Conservation (phyloP, 2,113 vertebrate species). For the Hassar affinis region DNA sequence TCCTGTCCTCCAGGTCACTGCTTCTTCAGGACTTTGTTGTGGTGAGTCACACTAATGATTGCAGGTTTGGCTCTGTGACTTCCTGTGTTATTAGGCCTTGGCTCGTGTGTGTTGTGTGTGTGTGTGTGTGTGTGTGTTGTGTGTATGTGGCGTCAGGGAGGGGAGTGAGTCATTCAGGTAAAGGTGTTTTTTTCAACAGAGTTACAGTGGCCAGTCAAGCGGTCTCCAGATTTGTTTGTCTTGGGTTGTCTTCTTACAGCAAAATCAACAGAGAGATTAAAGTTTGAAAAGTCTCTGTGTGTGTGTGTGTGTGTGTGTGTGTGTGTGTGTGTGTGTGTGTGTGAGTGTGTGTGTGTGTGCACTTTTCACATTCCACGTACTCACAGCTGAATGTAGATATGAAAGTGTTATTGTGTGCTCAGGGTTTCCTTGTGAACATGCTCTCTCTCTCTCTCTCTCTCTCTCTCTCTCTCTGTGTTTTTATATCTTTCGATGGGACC, state of each 20-base stretch:
- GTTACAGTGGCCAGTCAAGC: conserved; percentile 38
- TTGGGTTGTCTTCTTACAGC: conserved; percentile 44
- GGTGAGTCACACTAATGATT: conserved; percentile 54
- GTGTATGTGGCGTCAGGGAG: conserved; percentile 44
- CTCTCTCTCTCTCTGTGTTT: conserved; percentile 17
- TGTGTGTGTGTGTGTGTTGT: conserved; percentile 31
- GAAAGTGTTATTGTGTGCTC: conserved; percentile 3
- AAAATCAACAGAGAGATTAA: conserved; percentile 50
- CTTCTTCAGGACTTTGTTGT: conserved; percentile 45
- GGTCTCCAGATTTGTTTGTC: conserved; percentile 56
- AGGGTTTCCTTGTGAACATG: conserved; percentile 1
- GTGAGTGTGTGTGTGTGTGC: not conserved
- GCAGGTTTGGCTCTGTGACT: conserved; percentile 50
- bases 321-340: not conserved
- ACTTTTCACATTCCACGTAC: not conserved
- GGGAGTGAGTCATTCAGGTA: conserved; percentile 62
- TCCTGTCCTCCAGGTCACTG: conserved; percentile 35
- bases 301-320: not conserved
- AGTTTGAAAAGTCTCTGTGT: not conserved
- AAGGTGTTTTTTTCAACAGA: conserved; percentile 51
- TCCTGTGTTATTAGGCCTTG: conserved; percentile 57
- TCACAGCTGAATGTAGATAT: conserved; percentile 22
- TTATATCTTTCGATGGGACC: too few relatives aligned
- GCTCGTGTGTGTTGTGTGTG: conserved; percentile 28
- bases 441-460: conserved; percentile 2